Conservation (phyloP, 2,797 vertebrate species). For the Arvicola amphibius region DNA sequence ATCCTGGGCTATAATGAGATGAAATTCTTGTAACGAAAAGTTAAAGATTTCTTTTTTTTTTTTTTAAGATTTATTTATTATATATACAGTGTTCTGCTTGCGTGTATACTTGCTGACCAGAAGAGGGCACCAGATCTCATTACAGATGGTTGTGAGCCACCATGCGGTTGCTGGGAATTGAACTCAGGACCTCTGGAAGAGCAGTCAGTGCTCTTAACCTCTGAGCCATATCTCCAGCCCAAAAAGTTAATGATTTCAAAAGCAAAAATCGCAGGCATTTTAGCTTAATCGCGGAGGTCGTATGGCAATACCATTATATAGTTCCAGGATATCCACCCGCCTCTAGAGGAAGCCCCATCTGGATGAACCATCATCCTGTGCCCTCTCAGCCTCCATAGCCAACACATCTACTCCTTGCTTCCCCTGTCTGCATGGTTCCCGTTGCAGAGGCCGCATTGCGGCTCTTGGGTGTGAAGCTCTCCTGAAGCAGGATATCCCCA, state of each 20-base stretch:
- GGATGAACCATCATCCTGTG: neutral
- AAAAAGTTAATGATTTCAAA: neutral
- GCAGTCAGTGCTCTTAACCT: too few species aligned
- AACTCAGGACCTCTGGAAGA: too few species aligned
- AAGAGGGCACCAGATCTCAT: too few species aligned
- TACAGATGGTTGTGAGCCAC: too few species aligned
- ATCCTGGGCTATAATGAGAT: neutral
- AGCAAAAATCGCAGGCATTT: neutral
- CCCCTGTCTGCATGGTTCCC: neutral
- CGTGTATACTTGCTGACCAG: too few species aligned
- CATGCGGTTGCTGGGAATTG: too few species aligned
- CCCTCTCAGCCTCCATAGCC: neutral
- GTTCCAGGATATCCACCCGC: neutral
- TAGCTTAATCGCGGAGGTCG: neutral
- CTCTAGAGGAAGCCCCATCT: neutral
- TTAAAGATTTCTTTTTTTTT: too few species aligned
- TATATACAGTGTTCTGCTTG: too few species aligned
- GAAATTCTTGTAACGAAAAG: neutral
- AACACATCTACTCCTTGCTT: neutral
- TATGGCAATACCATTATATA: neutral
- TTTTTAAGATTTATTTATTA: too few species aligned
- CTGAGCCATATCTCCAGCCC: too few species aligned
- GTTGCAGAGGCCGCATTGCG: too few species aligned
- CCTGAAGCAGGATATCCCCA: neutral
- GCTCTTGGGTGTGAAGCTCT: neutral